phyloP scores from a whole-genome alignment of 64 coral and sea anemone genomes.

The Dendronephthya gigantea region DNA sequence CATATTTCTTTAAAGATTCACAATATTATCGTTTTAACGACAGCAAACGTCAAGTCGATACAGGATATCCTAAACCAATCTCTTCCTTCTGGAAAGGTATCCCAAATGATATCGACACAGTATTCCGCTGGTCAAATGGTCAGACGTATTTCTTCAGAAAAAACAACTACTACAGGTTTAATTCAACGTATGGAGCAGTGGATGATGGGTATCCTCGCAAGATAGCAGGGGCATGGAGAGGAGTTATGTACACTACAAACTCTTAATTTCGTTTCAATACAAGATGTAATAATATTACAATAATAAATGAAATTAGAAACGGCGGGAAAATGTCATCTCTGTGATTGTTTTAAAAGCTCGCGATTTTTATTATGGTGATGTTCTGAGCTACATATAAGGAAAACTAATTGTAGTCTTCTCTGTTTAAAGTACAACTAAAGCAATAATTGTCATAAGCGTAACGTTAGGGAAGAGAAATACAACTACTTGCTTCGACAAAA shows the following conservation, averaged over 20 bases:
- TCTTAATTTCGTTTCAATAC: too few relatives aligned
- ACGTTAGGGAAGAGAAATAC: background rate
- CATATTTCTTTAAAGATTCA: conserved; percentile 13
- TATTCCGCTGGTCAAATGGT: background rate
- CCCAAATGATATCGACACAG: background rate
- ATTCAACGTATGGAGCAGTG: background rate
- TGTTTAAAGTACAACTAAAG: background rate
- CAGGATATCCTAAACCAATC: background rate
- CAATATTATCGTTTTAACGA: background rate
- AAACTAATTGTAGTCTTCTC: too few relatives aligned
- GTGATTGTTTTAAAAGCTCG: too few relatives aligned
- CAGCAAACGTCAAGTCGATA: background rate
- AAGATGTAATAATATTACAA: too few relatives aligned
- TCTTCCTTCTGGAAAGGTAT: background rate
- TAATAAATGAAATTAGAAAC: too few relatives aligned
- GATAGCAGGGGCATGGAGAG: background rate
- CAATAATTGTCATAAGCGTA: too few relatives aligned
- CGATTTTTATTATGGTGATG: too few relatives aligned
- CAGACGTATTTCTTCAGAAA: background rate
- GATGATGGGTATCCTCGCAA: conserved; percentile 7
- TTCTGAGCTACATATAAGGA: too few relatives aligned
- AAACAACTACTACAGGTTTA: background rate
- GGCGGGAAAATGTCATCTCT: too few relatives aligned
- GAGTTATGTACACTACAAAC: background rate
- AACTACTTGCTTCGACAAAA: background rate